Percentiles rank a stretch among this genome's conserved stretches.
Conservation (phyloP, 2,888 invertebrate genomes). For the Melipona beecheii region DNA sequence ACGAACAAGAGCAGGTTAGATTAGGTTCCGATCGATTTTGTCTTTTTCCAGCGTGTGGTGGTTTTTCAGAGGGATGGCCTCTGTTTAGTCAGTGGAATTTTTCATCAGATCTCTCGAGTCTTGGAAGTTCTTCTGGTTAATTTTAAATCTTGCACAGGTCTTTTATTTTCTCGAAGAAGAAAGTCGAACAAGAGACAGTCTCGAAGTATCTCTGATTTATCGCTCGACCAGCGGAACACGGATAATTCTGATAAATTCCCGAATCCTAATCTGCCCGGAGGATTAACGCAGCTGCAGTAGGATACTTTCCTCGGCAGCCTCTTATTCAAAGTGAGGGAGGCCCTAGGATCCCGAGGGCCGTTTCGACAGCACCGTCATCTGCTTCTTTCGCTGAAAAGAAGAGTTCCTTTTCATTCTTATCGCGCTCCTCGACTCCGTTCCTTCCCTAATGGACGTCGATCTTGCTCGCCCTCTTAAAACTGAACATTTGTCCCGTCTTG, state of each 20-base stretch:
- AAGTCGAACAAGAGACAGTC: too few species aligned
- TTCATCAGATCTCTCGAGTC: too few species aligned
- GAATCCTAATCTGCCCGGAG: slow-evolving; percentile 10
- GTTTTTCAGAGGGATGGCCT: background rate
- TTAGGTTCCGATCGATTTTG: background rate
- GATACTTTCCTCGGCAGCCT: background rate
- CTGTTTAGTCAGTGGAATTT: too few species aligned
- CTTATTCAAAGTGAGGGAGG: slow-evolving; percentile 10
- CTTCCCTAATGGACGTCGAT: slow-evolving; percentile 56
- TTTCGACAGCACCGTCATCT: background rate
- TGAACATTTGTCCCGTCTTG: slow-evolving; percentile 51
- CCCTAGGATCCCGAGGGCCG: background rate
- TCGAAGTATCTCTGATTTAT: slow-evolving; percentile 21
- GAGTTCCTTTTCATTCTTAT: slow-evolving; percentile 44
- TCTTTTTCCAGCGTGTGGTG: background rate
- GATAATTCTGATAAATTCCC: slow-evolving; percentile 28
- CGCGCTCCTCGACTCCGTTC: background rate
- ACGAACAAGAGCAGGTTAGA: background rate
- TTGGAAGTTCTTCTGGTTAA: too few species aligned
- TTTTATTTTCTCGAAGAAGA: too few species aligned
- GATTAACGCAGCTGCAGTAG: slow-evolving; percentile 25
- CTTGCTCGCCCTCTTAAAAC: slow-evolving; percentile 2
- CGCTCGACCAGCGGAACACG: too few species aligned
- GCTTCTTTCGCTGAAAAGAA: background rate
- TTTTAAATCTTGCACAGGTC: too few species aligned